Evolutionary conservation across 2,113 vertebrate genomes (phyloP).

Genomic region (Hippocampus mohnikei): DNA sequence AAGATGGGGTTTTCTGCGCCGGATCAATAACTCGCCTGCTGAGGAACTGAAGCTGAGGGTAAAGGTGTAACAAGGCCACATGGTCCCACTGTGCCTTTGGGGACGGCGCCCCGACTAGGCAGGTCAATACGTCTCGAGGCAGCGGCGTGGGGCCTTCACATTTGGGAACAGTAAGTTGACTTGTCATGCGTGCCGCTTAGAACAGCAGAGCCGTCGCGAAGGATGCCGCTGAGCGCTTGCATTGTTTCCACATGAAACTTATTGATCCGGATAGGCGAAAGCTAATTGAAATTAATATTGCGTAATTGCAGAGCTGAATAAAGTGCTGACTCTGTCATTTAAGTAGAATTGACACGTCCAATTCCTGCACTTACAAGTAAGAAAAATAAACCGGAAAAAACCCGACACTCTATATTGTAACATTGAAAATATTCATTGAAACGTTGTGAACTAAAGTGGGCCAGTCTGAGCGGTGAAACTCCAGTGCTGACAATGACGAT

Average conservation of each 20-base stretch:
- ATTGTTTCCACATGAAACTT: not conserved
- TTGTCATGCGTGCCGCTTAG: conserved; percentile 46
- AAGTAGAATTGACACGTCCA: not conserved
- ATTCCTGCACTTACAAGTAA: not conserved
- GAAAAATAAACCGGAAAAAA: too few species aligned
- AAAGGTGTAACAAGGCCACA: conserved; percentile 30
- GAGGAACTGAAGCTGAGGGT: conserved; percentile 49
- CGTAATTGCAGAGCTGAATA: not conserved
- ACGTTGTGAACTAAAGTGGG: too few species aligned
- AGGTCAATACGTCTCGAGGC: conserved; percentile 63
- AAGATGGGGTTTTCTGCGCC: conserved; percentile 33
- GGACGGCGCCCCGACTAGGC: conserved; percentile 44
- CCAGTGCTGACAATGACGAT: not conserved
- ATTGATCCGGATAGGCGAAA: not conserved
- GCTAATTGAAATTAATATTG: not conserved
- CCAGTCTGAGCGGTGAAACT: too few species aligned
- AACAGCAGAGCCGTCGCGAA: not conserved
- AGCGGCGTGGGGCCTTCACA: conserved; percentile 58
- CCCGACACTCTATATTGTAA: too few species aligned
- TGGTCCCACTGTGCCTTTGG: conserved; percentile 37
- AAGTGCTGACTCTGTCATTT: too few species aligned
- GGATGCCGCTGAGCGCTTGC: not conserved
- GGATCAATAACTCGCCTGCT: conserved; percentile 70
- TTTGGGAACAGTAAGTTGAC: conserved; percentile 48
- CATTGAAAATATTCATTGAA: too few species aligned